Evolutionary conservation across 1,140 invertebrate species (phyloP).

Genomic region (Andricus grossulariae): DNA sequence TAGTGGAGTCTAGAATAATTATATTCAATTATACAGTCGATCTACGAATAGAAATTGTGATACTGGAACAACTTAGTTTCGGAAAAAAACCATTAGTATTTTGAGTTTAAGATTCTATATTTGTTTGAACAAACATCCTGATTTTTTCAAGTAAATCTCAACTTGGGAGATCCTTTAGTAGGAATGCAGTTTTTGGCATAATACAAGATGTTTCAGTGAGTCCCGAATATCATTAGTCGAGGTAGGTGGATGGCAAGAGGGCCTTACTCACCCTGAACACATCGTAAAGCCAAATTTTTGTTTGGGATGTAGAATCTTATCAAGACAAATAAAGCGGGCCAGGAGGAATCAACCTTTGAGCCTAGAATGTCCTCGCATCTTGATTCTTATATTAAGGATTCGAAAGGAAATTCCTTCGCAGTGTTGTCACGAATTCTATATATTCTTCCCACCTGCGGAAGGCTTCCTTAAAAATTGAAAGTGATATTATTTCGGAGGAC

Average conservation of each 20-base stretch:
- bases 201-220: conserved; percentile 31
- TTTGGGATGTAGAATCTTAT: conserved; percentile 36
- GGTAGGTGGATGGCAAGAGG: conserved; percentile 25
- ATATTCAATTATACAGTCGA: too few species aligned
- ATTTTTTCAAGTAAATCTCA: too few species aligned
- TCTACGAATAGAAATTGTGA: too few species aligned
- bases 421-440: conserved; percentile 67
- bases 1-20: too few species aligned
- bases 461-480: conserved; percentile 67
- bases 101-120: too few species aligned
- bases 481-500: conserved; percentile 59
- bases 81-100: too few species aligned
- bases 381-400: conserved; percentile 61
- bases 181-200: conserved; percentile 12
- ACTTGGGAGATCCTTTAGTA: background rate
- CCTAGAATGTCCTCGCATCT: conserved; percentile 59
- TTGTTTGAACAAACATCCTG: too few species aligned
- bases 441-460: conserved; percentile 56
- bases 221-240: conserved; percentile 30
- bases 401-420: conserved; percentile 68
- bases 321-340: conserved; percentile 47
- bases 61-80: too few species aligned
- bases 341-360: conserved; percentile 62
- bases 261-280: conserved; percentile 16
- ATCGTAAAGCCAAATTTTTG: conserved; percentile 29